A percentile compares a stretch with the other conserved stretches of the same genome.
Conservation (phyloP, 2,113 vertebrate genomes). For the Actinemys pallida region DNA sequence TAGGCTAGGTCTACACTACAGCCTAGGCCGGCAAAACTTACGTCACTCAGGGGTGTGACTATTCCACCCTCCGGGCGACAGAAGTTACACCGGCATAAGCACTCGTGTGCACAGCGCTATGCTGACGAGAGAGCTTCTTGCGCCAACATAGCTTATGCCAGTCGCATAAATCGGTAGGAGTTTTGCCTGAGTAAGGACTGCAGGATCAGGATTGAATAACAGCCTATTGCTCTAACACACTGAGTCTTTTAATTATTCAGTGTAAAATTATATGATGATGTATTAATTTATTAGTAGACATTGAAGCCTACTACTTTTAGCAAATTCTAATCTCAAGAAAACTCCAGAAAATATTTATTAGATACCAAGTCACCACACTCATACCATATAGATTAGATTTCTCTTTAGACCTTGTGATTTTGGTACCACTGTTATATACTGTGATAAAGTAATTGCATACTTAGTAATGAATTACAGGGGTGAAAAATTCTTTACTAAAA, state of each 20-base stretch:
- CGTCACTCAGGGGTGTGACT: too few species aligned
- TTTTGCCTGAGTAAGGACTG: not conserved
- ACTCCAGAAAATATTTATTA: not conserved
- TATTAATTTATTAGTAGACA: not conserved
- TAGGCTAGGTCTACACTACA: too few species aligned
- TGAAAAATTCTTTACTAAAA: not conserved
- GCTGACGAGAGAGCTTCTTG: too few species aligned
- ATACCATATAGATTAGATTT: not conserved
- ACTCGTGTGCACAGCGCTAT: too few species aligned
- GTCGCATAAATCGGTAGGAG: not conserved
- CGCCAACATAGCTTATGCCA: too few species aligned
- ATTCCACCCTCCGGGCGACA: too few species aligned
- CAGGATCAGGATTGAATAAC: not conserved
- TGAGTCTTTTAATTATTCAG: not conserved
- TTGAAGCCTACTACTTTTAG: not conserved
- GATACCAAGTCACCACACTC: not conserved
- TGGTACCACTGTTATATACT: not conserved
- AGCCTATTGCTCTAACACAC: not conserved
- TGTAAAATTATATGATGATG: not conserved
- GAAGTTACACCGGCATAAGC: too few species aligned
- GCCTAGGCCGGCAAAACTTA: too few species aligned
- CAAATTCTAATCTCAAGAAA: not conserved
- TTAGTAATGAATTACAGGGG: not conserved
- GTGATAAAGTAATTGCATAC: not conserved
- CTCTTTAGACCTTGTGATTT: not conserved